Base-by-base conservation (phyloP, 2,113 vertebrate species). In the Girardinichthys multiradiatus region DNA sequence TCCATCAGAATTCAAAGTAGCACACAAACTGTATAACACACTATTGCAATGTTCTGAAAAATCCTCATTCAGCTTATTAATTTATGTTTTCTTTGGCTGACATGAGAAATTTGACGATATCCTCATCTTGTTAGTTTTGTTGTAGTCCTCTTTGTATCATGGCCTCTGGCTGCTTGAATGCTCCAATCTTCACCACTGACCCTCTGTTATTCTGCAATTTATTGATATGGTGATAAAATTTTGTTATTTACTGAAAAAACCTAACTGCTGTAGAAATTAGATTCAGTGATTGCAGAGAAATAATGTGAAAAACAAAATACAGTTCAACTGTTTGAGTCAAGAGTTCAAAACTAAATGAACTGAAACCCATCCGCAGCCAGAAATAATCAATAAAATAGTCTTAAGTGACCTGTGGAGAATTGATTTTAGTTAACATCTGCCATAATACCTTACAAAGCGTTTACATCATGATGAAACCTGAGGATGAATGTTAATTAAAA, bases 391-490 rank as follows among this genome's bases (percentile, higher is more conserved):
- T 86, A 76, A 64, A 79, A 65, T 69, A 11, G 57, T 64, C 77
- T 68, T 48, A 65, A 83, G 71, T 74, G 54, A 51, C 78, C 80
- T 48, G 17, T 64, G 30, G 72, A 68, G 68, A 21, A 82, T 27
- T 10, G 14, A 74, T 33, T 68, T 58, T 58, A 57, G 72, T 72
- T 65, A 77, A 63, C n/a, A 57, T 75, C 58, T 69, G 17, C 1
- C 54, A 30, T 51, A 64, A 63, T 63, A n/a, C 31, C 65, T 35
- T 39, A 8, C 2, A 31, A 28, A 60, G 27, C n/a, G 14, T 57
- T 65, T 58, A 58, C 70, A 79, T 51, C 59, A 12, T 15, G 1
- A 27, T 1, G n/a, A 39, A 29, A 39, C 31, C 31, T 69, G 51
- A 27, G 61, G 35, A 64, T 45, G 4, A 19, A 67, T 77, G 26